Evolutionary conservation across 2,888 invertebrate genomes (phyloP).

Genomic region (Ophioninae sp.): DNA sequence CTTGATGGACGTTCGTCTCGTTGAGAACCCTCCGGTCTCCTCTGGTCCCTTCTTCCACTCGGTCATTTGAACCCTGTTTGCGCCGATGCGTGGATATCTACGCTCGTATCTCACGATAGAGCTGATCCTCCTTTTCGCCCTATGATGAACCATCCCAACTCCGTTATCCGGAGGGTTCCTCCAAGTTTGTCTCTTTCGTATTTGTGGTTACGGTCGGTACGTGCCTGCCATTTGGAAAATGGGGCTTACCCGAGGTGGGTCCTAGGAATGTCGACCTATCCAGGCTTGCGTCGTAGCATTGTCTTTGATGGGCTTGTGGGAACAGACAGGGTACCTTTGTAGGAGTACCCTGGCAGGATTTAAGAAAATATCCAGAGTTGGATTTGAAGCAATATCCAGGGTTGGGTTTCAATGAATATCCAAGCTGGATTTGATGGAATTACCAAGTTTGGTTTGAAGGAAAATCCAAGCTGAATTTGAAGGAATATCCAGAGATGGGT

Average conservation of each 20-base stretch:
- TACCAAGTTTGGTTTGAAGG: too few relatives aligned
- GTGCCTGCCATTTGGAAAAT: background rate
- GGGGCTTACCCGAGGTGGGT: background rate
- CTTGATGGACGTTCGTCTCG: too few relatives aligned
- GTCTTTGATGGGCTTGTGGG: too few relatives aligned
- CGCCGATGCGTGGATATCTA: background rate
- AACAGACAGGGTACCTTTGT: too few relatives aligned
- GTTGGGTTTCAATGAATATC: background rate
- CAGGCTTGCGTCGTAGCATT: background rate
- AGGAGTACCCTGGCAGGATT: too few relatives aligned
- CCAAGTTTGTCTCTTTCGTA: background rate
- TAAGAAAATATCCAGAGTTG: too few relatives aligned
- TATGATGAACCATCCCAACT: background rate
- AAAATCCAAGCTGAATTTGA: background rate
- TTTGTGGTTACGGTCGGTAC: background rate
- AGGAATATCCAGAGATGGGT: too few relatives aligned
- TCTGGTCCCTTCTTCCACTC: constrained; percentile 2
- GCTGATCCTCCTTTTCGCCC: background rate
- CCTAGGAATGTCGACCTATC: background rate
- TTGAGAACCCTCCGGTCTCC: constrained; percentile 2
- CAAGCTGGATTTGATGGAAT: background rate
- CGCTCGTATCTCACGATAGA: background rate
- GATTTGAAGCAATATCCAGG: too few relatives aligned
- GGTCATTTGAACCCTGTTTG: background rate
- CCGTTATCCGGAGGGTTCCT: background rate